Evolutionary conservation across 2,113 vertebrate genomes (phyloP).

Genomic region (Anhinga rufa): DNA sequence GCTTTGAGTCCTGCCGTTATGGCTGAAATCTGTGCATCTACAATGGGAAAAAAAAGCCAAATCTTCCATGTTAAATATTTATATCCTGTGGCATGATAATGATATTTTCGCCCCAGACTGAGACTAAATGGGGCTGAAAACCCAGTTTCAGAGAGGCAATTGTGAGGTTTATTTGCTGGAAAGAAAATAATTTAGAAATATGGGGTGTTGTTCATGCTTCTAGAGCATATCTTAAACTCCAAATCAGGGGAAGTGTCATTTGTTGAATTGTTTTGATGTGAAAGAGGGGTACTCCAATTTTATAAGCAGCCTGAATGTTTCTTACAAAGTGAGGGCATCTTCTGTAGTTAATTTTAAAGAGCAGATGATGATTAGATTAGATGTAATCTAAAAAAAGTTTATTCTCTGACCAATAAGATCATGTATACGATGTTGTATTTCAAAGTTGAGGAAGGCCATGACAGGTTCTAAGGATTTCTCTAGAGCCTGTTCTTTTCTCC

Average conservation of each 20-base stretch:
- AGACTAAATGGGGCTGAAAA: neutral
- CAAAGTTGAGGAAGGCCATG: neutral
- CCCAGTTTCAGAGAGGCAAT: neutral
- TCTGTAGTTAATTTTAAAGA: neutral
- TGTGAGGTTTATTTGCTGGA: neutral
- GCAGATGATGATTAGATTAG: neutral
- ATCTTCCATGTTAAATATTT: neutral
- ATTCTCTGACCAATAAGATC: neutral
- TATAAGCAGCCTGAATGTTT: neutral
- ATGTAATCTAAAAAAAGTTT: neutral
- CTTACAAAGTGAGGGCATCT: neutral
- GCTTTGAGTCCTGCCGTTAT: neutral
- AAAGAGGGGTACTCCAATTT: neutral
- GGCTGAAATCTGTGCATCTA: neutral
- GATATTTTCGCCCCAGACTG: neutral
- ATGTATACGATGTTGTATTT: neutral
- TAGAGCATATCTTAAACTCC: neutral
- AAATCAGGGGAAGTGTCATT: neutral
- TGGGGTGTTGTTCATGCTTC: neutral
- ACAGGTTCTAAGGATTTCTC: neutral
- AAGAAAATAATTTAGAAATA: neutral
- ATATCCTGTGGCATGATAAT: neutral
- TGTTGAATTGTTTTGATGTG: neutral
- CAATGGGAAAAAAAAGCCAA: neutral
- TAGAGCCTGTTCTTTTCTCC: neutral